Percentiles rank a stretch among this genome's conserved stretches.
Conservation (phyloP, 1,140 invertebrate genomes). For the Antheraea mylitta region DNA sequence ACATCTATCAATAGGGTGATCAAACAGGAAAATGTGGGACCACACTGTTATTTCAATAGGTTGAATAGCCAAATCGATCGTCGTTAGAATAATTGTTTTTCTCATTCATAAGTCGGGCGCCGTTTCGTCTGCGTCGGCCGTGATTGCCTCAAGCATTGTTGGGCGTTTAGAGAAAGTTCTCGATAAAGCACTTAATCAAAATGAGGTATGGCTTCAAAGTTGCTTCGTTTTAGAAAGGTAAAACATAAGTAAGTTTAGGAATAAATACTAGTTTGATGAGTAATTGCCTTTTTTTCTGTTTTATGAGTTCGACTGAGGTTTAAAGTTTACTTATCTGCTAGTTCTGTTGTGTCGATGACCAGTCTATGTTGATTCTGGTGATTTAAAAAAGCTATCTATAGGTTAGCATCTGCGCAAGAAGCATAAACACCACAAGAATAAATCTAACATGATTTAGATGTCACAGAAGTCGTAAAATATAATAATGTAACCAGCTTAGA, state of each 20-base stretch:
- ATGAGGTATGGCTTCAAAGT: slow-evolving; percentile 26
- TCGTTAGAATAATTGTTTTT: slow-evolving; percentile 20
- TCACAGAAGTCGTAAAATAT: too few relatives aligned
- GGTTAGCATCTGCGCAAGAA: too few relatives aligned
- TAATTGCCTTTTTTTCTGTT: too few relatives aligned
- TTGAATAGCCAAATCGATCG: slow-evolving; percentile 12
- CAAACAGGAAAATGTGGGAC: not conserved
- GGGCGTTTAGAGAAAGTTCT: slow-evolving; percentile 39
- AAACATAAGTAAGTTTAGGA: not conserved
- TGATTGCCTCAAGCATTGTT: not conserved
- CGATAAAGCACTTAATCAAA: slow-evolving; percentile 33
- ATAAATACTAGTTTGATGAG: not conserved
- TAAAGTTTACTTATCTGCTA: too few relatives aligned
- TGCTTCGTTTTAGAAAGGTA: not conserved
- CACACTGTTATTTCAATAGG: not conserved
- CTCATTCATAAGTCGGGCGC: slow-evolving; percentile 48
- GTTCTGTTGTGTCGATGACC: too few relatives aligned
- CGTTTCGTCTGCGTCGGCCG: slow-evolving; percentile 35
- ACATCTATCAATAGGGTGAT: not conserved
- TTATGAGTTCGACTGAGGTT: too few relatives aligned
- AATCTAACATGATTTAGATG: too few relatives aligned
- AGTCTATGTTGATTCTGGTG: too few relatives aligned
- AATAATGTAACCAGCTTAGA: too few relatives aligned
- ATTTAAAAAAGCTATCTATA: too few relatives aligned
- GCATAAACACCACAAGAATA: too few relatives aligned